Conservation (phyloP, 2,797 vertebrate species). For the Pterois miles region DNA sequence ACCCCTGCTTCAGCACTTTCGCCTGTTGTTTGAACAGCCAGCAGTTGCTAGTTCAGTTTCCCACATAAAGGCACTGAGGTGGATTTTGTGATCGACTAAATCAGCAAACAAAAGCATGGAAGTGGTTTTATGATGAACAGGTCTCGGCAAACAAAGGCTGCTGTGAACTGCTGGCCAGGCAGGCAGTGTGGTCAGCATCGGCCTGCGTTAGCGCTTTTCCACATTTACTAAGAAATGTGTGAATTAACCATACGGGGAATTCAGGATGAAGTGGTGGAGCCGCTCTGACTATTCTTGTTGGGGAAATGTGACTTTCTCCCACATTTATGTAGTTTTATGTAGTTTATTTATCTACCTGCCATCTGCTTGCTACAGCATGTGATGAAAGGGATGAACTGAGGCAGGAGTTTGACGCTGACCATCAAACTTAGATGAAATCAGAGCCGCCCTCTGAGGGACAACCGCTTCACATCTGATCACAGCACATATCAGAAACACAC, state of each 20-base stretch:
- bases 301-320: neutral
- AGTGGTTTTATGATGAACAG: conserved; percentile 77
- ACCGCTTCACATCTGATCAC: neutral
- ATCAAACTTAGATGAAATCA: conserved; percentile 7
- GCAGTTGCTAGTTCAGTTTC: conserved; percentile 72
- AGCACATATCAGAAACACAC: neutral
- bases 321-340: neutral
- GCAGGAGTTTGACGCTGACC: neutral
- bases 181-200: conserved; percentile 66
- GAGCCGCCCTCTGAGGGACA: neutral
- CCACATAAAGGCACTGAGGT: conserved; percentile 76
- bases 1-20: conserved; percentile 82
- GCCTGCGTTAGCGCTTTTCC: conserved; percentile 46
- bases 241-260: conserved; percentile 10
- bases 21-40: conserved; percentile 75
- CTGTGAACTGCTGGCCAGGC: conserved; percentile 66
- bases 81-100: conserved; percentile 75
- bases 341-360: neutral
- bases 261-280: neutral
- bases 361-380: neutral
- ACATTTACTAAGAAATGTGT: conserved; percentile 46
- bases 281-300: neutral
- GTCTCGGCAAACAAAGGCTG: conserved; percentile 74
- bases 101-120: conserved; percentile 81
- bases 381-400: conserved; percentile 1